Conservation (phyloP, 92 coral and sea anemone genomes). For the Epizoanthus ramosus region DNA sequence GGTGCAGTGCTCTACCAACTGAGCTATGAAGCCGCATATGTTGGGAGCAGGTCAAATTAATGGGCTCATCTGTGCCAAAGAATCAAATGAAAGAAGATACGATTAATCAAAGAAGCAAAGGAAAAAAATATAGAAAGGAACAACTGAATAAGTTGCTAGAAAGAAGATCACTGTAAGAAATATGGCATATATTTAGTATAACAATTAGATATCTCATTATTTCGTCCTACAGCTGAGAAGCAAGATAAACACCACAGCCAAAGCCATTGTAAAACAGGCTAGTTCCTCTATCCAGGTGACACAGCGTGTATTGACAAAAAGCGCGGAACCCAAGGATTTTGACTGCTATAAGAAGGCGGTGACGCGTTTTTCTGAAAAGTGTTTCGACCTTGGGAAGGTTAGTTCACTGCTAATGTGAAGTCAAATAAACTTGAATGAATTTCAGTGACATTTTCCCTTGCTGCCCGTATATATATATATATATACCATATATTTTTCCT, state of each 20-base stretch:
- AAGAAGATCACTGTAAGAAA: not conserved
- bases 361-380: conserved; percentile 60
- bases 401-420: not conserved
- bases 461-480: too few species aligned
- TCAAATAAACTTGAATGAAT: not conserved
- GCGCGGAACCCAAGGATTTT: conserved; percentile 72
- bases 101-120: too few species aligned
- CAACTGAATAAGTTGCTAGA: not conserved
- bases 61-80: too few species aligned
- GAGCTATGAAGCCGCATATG: too few species aligned
- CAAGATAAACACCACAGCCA: conserved; percentile 63
- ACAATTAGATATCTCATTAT: not conserved
- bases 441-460: not conserved
- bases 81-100: too few species aligned
- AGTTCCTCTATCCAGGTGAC: conserved; percentile 54
- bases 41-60: too few species aligned
- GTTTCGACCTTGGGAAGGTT: conserved; percentile 80
- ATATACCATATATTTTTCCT: too few species aligned
- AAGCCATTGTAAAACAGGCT: conserved; percentile 61
- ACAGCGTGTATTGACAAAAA: conserved; percentile 50
- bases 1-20: too few species aligned
- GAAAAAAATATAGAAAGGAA: too few species aligned
- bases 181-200: not conserved
- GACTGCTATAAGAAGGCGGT: conserved; percentile 81
- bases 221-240: conserved; percentile 52